Conservation (phyloP, 2,797 vertebrate genomes). For the Phataginus tricuspis region DNA sequence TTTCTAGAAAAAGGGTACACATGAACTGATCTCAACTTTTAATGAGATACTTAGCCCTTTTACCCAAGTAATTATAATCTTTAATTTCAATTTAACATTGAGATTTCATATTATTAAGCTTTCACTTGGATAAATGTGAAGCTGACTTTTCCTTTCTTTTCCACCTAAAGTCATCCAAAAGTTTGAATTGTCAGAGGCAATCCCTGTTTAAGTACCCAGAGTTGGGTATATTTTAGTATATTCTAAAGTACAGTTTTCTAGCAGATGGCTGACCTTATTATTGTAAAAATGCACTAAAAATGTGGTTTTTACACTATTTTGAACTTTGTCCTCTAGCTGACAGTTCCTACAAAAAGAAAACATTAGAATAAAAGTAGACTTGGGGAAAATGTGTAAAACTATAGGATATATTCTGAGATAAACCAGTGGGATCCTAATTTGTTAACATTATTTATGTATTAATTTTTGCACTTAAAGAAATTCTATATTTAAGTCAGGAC, state of each 20-base stretch:
- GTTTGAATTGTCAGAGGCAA: background rate
- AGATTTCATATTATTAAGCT: slow-evolving; percentile 37
- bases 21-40: slow-evolving; percentile 28
- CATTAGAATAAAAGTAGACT: background rate
- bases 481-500: slow-evolving; percentile 48
- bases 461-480: slow-evolving; percentile 60
- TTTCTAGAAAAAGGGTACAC: background rate
- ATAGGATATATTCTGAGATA: slow-evolving; percentile 8
- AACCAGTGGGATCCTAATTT: slow-evolving; percentile 42
- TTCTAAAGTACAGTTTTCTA: slow-evolving; percentile 47
- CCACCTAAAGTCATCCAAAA: slow-evolving; percentile 47
- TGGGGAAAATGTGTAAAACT: background rate
- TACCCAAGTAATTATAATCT: background rate
- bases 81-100: slow-evolving; percentile 26
- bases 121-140: slow-evolving; percentile 24
- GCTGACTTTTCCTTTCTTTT: slow-evolving; percentile 25
- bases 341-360: slow-evolving; percentile 31
- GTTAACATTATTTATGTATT: slow-evolving; percentile 15
- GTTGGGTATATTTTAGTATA: background rate
- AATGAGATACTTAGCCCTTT: slow-evolving; percentile 20
- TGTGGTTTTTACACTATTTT: background rate
- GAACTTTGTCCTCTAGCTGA: background rate
- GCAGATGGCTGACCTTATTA: slow-evolving; percentile 5
- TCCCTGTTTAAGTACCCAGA: background rate
- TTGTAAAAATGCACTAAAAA: slow-evolving; percentile 42